A percentile compares a stretch with the other conserved stretches of the same genome.
Conservation (phyloP, 2,888 invertebrate genomes). For the Thereva nobilitata region DNA sequence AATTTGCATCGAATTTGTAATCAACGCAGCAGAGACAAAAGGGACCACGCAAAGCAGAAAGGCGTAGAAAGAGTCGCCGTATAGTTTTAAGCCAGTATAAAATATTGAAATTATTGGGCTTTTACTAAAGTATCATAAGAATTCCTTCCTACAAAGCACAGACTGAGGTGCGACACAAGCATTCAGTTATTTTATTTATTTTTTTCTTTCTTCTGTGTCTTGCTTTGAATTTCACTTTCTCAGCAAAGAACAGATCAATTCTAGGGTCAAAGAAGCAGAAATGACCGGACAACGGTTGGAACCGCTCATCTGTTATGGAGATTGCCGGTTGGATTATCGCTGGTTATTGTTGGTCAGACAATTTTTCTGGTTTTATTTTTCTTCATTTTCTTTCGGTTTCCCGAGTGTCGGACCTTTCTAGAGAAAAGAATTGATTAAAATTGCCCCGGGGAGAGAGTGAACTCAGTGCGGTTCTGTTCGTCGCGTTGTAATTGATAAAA, state of each 20-base stretch:
- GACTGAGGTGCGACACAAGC: not conserved
- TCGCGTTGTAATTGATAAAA: conserved; percentile 8
- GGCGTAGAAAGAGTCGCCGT: no score
- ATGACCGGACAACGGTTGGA: not conserved
- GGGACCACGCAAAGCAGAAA: no score
- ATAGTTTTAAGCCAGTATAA: no score
- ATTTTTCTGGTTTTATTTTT: conserved; percentile 16
- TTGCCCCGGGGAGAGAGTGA: conserved; percentile 5
- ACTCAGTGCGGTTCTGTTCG: not conserved
- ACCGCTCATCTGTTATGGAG: no score
- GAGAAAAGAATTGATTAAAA: conserved; percentile 18
- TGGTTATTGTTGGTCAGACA: not conserved
- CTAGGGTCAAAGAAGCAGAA: not conserved
- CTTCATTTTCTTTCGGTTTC: not conserved
- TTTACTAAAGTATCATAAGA: not conserved
- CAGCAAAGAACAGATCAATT: not conserved
- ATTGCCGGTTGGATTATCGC: no score
- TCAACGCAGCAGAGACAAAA: no score
- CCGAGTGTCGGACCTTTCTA: conserved; percentile 10
- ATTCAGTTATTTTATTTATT: not conserved
- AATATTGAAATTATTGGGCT: not conserved
- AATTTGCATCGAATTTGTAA: no score
- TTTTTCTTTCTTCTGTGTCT: not conserved
- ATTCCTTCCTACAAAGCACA: no score
- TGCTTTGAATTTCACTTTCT: conserved; percentile 29